Base-by-base conservation (phyloP, 2,797 vertebrate genomes). In the Leuciscus waleckii region DNA sequence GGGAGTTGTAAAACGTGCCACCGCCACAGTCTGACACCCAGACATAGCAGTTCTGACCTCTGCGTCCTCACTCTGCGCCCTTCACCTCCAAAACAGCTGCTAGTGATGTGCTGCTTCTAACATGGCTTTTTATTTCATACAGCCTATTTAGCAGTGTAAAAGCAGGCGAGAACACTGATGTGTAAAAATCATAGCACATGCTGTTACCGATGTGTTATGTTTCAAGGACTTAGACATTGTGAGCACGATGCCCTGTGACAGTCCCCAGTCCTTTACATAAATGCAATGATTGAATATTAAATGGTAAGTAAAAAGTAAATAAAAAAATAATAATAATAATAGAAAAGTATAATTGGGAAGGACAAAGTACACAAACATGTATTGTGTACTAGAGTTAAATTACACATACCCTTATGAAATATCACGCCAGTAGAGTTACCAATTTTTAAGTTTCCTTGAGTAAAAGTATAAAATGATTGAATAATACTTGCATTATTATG, bases 1-100 rank as follows among this genome's bases (percentile, higher is more conserved):
- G 91, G 91, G 90, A 92, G 90, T 94, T 90, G 86, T 94, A 93
- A 94, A 94, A 92, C 90, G 92, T 91, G 92, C 90, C 91, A 92
- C 91, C 88, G 92, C 92, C 88, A 70, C 90, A 90, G 90, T 92
- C 91, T 93, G 87, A 90, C 89, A 88, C 89, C 88, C 91, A 91
- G 90, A 92, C 91, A 90, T 90, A 85, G 90, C 82, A 90, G 81
- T 81, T 46, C 84, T 92, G 93, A 94, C 94, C 93, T 94, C 90
- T 89, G 89, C 41, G 84, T 79, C 68, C 86, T 46, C 82, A 87
- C 87, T 87, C 83, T 29, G 7, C 19, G 90, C 90, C 90, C 92
- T 93, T 95, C 91, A 91, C 92, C 90, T 91, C 85, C 84, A 69
- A 91, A 93, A 91, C 90, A 92, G 90, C 90, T 90, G 90, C 86